Evolutionary conservation across 2,113 vertebrate species (phyloP), one percentile per base, ranked within the genome.

Genomic region (Istiophorus platypterus): DNA sequence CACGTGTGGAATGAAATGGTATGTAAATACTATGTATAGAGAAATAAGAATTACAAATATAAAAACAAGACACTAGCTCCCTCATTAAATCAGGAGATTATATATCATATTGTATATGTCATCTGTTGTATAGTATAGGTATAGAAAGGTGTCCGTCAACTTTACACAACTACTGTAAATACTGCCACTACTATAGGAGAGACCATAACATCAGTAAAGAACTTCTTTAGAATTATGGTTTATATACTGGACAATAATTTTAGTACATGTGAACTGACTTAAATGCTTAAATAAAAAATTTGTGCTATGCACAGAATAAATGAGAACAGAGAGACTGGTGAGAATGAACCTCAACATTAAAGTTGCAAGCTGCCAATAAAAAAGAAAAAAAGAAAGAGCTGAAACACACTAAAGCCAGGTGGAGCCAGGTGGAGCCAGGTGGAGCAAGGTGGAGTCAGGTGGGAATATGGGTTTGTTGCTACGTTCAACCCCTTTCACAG

Each of bases 1-100:
- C 17, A 63, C 58, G 27, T 45, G 6, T 20, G n/a, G n/a, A n/a
- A n/a, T n/a, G n/a, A n/a, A n/a, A 45, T 45, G 2, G 3, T 12
- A 22, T 45, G 14, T 17, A 18, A 13, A 24, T 15, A 57, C 26
- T 51, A 8, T 12, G 13, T 57, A 1, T 14, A 69, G 10, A 31
- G 3, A 31, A 18, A 39, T 9, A n/a, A n/a, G 18, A 54, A 42
- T 29, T 4, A 37, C 94, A 96, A 62, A 42, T 63, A 12, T 20
- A 69, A 8, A 41, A 26, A 70, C 18, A 41, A 54, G 45, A 54
- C 54, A 52, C 11, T 24, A 26, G 29, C 45, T 42, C 12, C 2
- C 4, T 42, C 5, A 9, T 39, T 29, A 41, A 12, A 4, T 31
- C n/a, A 62, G 7, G 29, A 61, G 7, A 45, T 78, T 18, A 47